Conservation (phyloP, 1,140 invertebrate genomes). For the Heliconius eleuchia region DNA sequence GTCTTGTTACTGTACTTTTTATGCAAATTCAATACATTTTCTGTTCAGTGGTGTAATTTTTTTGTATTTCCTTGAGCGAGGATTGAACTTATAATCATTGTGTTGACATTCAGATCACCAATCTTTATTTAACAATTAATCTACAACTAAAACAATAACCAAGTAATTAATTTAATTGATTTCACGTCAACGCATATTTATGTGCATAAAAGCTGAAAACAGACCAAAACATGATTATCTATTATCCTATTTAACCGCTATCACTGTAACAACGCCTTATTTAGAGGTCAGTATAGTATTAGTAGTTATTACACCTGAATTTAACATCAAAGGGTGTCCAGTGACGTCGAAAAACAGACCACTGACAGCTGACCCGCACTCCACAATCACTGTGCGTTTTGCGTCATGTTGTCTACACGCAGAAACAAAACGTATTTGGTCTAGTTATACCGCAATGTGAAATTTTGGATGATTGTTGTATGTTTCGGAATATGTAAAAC, state of each 20-base stretch:
- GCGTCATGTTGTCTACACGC: conserved; percentile 25
- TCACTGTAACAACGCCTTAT: conserved; percentile 9
- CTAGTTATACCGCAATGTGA: conserved; percentile 10
- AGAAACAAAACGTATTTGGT: conserved; percentile 27
- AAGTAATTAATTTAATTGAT: background rate
- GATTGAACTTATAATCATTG: too few species aligned
- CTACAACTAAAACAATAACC: too few species aligned
- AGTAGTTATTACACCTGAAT: conserved; percentile 61
- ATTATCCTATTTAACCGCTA: conserved; percentile 1
- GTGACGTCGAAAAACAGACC: conserved; percentile 49
- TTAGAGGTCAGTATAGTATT: conserved; percentile 47
- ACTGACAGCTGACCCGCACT: conserved; percentile 38
- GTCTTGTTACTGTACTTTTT: too few species aligned
- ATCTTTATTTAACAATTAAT: too few species aligned
- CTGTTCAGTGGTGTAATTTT: too few species aligned
- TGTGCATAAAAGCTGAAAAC: background rate
- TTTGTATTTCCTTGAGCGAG: too few species aligned
- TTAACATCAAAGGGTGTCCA: conserved; percentile 52
- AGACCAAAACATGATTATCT: background rate
- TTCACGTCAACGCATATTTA: background rate
- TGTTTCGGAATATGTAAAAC: too few species aligned
- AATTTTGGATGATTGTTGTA: background rate
- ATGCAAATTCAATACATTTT: too few species aligned
- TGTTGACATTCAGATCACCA: too few species aligned
- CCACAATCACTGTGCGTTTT: conserved; percentile 38